Conservation (phyloP, 2,888 invertebrate species). For the Siphlonurus alternatus region DNA sequence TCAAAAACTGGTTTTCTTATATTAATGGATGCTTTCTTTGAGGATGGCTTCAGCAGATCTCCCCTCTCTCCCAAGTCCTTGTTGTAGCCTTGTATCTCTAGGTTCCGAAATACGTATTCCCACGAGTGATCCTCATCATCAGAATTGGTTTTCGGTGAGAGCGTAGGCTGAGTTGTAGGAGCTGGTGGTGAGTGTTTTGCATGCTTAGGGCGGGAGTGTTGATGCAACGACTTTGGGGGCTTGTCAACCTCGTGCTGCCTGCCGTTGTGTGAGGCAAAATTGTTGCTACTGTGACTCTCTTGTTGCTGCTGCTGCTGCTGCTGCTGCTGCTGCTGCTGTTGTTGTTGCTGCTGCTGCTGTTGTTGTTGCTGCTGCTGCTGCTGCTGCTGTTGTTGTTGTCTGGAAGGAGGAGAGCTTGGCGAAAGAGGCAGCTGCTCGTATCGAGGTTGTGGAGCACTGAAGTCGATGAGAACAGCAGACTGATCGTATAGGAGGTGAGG, state of each 20-base stretch:
- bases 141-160: background rate
- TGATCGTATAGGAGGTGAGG: background rate
- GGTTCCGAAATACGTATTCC: background rate
- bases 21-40: background rate
- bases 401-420: background rate
- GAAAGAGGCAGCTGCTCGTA: background rate
- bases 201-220: background rate
- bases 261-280: too few species aligned
- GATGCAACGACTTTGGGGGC: too few species aligned
- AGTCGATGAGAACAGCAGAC: background rate
- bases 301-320: background rate
- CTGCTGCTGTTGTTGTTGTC: background rate
- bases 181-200: background rate
- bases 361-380: background rate
- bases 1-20: too few species aligned
- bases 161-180: background rate
- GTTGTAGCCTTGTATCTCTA: background rate
- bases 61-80: background rate
- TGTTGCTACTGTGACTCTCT: background rate
- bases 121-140: background rate
- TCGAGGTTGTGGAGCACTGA: background rate
- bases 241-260: background rate
- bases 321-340: background rate
- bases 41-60: background rate
- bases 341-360: background rate